Evolutionary conservation across 2,113 vertebrate genomes (phyloP).

Genomic region (Symphodus melops): DNA sequence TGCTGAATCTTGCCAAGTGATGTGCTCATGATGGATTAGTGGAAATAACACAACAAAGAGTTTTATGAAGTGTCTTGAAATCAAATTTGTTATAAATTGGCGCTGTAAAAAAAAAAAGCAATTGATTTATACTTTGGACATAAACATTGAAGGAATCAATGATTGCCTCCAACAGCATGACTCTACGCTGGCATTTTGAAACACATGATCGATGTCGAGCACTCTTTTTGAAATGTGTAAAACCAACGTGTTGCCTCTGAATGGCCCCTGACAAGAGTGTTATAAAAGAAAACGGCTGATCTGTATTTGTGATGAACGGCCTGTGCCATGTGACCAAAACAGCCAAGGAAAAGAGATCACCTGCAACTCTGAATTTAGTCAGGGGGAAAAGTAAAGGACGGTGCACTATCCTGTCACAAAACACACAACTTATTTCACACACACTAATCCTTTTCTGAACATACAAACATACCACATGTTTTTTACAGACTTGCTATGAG

Average conservation of each 20-base stretch:
- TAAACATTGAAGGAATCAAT: no score
- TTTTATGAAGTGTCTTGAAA: no score
- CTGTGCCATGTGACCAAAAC: not conserved
- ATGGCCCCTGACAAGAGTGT: not conserved
- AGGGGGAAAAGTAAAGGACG: not conserved
- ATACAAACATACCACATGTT: no score
- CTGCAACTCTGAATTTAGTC: not conserved
- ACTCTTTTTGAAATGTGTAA: not conserved
- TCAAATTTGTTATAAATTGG: no score
- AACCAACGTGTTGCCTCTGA: not conserved
- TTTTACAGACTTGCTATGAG: not conserved
- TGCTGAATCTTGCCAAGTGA: no score
- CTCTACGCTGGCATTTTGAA: no score
- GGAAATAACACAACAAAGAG: no score
- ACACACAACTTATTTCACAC: not conserved
- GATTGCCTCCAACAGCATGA: no score
- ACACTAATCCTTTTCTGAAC: no score
- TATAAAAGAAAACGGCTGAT: not conserved
- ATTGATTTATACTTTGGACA: no score
- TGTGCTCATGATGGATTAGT: no score
- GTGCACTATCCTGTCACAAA: not conserved
- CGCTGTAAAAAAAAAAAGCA: no score
- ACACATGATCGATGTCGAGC: not conserved
- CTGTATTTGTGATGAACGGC: constrained; percentile 3
- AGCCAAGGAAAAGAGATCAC: not conserved